phyloP scores from a whole-genome alignment of 2,888 invertebrate genomes.

The Globia sparganii region DNA sequence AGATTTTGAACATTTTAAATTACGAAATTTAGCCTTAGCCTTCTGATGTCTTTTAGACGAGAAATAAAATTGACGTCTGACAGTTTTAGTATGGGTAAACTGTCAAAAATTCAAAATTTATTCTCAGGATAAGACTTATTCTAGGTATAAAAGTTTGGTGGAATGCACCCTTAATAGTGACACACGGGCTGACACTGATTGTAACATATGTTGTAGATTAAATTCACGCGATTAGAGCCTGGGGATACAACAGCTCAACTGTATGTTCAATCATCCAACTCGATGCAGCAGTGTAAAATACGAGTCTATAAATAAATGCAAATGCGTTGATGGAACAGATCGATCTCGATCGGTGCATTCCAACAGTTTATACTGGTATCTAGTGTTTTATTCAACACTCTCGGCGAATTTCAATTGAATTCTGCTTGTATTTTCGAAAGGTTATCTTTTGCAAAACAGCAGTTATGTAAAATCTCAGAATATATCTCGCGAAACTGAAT shows the following conservation, averaged over 20 bases:
- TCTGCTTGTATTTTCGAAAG: conserved; percentile 3
- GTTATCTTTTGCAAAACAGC: conserved; percentile 8
- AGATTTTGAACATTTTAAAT: too few relatives aligned
- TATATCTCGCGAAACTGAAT: not conserved
- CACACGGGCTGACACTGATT: too few relatives aligned
- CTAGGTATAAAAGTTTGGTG: too few relatives aligned
- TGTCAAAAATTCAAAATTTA: too few relatives aligned
- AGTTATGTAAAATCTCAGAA: not conserved
- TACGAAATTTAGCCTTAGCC: too few relatives aligned
- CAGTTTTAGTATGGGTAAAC: too few relatives aligned
- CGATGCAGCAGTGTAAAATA: conserved; percentile 13
- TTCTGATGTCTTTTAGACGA: too few relatives aligned
- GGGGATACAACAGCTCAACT: not conserved
- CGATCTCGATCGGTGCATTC: conserved; percentile 33
- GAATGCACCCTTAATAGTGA: too few relatives aligned
- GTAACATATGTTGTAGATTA: too few relatives aligned
- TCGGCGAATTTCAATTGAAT: conserved; percentile 23
- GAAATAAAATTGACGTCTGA: too few relatives aligned
- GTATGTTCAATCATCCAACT: not conserved
- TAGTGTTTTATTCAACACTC: conserved; percentile 43
- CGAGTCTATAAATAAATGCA: conserved; percentile 35
- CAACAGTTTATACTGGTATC: conserved; percentile 21
- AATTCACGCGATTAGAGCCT: too few relatives aligned
- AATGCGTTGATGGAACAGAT: conserved; percentile 23
- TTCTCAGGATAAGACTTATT: too few relatives aligned